Evolutionary conservation across 64 coral and sea anemone genomes (phyloP).

Genomic region (Astreopora myriophthalma): DNA sequence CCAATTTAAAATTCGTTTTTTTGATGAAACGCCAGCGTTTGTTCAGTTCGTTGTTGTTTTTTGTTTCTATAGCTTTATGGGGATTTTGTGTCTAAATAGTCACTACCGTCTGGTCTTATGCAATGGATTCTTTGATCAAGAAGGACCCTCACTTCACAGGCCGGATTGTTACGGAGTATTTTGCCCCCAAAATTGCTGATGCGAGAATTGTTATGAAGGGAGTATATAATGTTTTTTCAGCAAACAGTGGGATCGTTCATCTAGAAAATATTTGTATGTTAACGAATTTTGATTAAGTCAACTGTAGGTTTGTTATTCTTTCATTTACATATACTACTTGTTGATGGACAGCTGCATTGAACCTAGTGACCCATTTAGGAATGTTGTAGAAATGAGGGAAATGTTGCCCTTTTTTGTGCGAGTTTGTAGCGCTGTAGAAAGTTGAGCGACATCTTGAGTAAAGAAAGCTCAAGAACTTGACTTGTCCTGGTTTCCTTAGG

Average conservation of each 20-base stretch:
- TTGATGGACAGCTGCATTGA: background rate
- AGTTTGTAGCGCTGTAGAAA: background rate
- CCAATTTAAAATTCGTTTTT: no score
- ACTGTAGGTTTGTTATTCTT: background rate
- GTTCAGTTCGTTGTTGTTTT: no score
- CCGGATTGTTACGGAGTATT: background rate
- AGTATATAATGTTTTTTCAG: conserved; percentile 12
- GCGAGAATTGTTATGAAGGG: background rate
- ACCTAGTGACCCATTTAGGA: background rate
- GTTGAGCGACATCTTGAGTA: background rate
- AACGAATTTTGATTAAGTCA: background rate
- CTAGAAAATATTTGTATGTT: background rate
- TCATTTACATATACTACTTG: conserved; percentile 4
- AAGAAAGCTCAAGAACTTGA: no score
- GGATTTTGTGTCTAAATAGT: no score
- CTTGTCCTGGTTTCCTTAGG: no score
- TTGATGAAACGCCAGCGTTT: no score
- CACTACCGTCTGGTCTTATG: background rate
- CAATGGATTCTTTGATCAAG: background rate
- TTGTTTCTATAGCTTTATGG: no score
- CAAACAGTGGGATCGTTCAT: background rate
- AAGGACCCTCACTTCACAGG: background rate
- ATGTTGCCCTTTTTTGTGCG: background rate
- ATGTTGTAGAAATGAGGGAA: no score
- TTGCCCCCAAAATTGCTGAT: background rate